Base-by-base conservation (phyloP, 2,888 invertebrate species). In the Phasia obesa region DNA sequence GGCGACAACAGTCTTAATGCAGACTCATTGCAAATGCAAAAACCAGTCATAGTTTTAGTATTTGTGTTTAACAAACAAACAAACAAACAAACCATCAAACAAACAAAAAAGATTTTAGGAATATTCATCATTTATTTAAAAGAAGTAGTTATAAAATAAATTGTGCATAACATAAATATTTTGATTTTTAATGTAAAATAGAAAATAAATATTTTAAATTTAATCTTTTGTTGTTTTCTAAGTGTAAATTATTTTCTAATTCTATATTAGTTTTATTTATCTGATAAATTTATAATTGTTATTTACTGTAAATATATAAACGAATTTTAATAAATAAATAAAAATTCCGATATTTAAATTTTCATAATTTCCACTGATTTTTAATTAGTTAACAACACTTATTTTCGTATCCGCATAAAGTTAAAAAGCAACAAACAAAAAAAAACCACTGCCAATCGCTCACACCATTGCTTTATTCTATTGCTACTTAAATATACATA, bases 21-120 rank as follows among this genome's bases (percentile, higher is more conserved):
- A 49, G 25, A 65, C 75, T 70, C 25, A 25, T 67, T 83, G 79
- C 79, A 75, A 83, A 79, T 79, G 75, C 75, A 79, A 67, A 77
- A 83, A 83, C 79, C 79, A 83, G 83, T 83, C 83, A 83, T 83
- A 83, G 75, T 62, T 83, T 83, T 83, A 83, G 83, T 79, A 83
- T 79, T 83, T 83, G 78, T 78, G 31, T 65, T 62, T 42, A 70
- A 70, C 49, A 55, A 49, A 25, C 11, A 53, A 62, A 31, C 42
- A 42, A 49, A 13, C 27, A 13, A 38, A 53, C 42, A 70, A 59
- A 74, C 42, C 17, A 25, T 60, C 38, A 47, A 73, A 35, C 27
- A 73, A 49, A 42, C 25, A 60, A 64, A 57, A 47, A 47, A 55
- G 17, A n/a, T n/a, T 60, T 62, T 62, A 80, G 23, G 19, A 35